Base-by-base conservation (phyloP, 2,888 invertebrate species). In the Drosophila suboccidentalis region DNA sequence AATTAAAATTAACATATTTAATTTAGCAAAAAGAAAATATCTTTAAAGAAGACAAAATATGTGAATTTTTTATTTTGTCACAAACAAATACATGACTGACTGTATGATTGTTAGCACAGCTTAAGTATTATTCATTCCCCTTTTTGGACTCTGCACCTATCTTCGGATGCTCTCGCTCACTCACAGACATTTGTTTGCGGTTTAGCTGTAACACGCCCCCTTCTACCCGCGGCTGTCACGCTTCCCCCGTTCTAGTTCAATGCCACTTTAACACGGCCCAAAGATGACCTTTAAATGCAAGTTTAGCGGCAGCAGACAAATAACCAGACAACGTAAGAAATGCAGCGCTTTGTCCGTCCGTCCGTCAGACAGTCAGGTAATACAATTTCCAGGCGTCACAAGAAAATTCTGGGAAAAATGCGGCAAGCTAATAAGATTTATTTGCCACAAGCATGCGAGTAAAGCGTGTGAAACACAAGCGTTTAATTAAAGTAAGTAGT, bases 251-350 rank as follows among this genome's bases (percentile, higher is more conserved):
- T 74, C 76, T 72, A 76, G 80, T 76, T 78, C 80, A 80, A 65
- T 74, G 64, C 71, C 68, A 68, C 50, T 73, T 44, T 15, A 66
- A 49, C 36, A 57, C 50, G 26, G 43, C 69, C 34, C 44, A 68
- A 53, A 66, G 82, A 82, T 82, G 85, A 85, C 82, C 85, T 83
- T 82, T 85, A 82, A 83, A 82, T 85, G 86, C 80, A 80, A 80
- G 75, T 75, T 77, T 69, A 82, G 67, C 69, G 39, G 19, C 49
- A 17, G 62, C 61, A 58, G 43, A 32, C 60, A 47, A 34, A 65
- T 19, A 38, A 34, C 57, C 44, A 50, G 43, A 57, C 38, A 44
- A 38, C 26, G 19, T 41, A 62, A 59, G 43, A 41, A 55, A 38
- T 36, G 47, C 47, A 46, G 26, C 26, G 22, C 2, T 4, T 22